These are phyloP conservation scores for Zosterops japonicus DNA, from an alignment of 2,113 vertebrate species.

Conservation along the genomic window DNA sequence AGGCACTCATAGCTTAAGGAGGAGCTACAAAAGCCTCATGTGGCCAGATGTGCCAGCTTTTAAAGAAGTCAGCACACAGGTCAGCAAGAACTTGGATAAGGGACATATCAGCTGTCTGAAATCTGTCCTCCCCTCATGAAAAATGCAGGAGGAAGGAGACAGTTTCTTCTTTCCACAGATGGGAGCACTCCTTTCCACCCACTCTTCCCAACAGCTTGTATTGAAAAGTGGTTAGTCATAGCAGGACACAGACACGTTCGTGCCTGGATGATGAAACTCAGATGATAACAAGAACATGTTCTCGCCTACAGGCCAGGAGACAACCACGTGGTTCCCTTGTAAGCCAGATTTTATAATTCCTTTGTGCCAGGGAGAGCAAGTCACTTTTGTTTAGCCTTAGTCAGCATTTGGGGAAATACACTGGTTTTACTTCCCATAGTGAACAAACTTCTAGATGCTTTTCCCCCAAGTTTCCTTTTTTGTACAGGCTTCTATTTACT, in stretches of 20 bases:
- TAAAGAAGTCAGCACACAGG: neutral
- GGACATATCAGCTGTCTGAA: neutral
- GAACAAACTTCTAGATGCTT: neutral
- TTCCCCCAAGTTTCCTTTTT: neutral
- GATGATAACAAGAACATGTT: constrained; percentile 10
- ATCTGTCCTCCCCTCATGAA: neutral
- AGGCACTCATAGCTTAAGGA: neutral
- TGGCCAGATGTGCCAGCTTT: neutral
- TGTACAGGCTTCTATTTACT: neutral
- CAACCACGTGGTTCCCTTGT: neutral
- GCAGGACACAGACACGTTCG: neutral
- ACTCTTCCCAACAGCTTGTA: neutral
- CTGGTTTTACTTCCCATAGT: neutral
- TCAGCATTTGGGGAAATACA: neutral
- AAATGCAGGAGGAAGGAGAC: neutral
- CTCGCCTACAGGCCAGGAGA: neutral
- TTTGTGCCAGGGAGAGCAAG: neutral
- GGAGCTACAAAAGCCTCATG: neutral
- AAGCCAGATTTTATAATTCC: neutral
- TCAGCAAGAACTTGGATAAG: neutral
- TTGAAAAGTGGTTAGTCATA: constrained; percentile 25
- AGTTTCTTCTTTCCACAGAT: neutral
- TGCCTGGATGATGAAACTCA: neutral
- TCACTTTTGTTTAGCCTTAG: neutral
- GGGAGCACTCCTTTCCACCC: neutral